phyloP scores from a whole-genome alignment of 2,888 invertebrate species.

The Calameuta filiformis region DNA sequence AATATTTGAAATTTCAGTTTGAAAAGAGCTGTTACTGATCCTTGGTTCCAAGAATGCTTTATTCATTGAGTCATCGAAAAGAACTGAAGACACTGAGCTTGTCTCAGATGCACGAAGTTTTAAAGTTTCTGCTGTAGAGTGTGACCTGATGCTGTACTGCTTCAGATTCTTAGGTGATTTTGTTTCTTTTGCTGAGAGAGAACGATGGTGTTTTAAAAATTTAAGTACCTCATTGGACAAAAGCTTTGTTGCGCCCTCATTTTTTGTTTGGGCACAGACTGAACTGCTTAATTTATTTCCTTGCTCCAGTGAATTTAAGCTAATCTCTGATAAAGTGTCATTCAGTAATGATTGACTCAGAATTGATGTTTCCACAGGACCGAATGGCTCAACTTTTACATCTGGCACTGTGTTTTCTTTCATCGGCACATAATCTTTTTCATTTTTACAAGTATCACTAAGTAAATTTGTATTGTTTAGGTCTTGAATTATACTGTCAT shows the following conservation, averaged over 20 bases:
- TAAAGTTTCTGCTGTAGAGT: slow-evolving; percentile 28
- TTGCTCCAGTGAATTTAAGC: background rate
- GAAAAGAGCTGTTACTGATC: slow-evolving; percentile 34
- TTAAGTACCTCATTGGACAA: background rate
- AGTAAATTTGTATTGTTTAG: slow-evolving; percentile 25
- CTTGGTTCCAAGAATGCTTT: slow-evolving; percentile 38
- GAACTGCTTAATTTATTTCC: background rate
- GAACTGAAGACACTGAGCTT: slow-evolving; percentile 18
- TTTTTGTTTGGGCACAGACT: background rate
- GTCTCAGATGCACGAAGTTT: slow-evolving; percentile 1
- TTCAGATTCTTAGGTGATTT: slow-evolving; percentile 24
- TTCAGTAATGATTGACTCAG: slow-evolving; percentile 56
- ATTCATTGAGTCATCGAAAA: slow-evolving; percentile 42
- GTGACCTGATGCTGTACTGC: slow-evolving; percentile 25
- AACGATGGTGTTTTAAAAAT: background rate
- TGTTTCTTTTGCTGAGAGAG: slow-evolving; percentile 23
- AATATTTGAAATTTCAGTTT: slow-evolving; percentile 45
- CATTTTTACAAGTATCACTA: slow-evolving; percentile 10
- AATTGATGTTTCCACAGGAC: slow-evolving; percentile 38
- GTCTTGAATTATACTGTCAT: slow-evolving; percentile 21
- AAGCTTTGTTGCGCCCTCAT: background rate
- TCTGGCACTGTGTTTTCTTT: slow-evolving; percentile 3
- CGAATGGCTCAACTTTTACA: slow-evolving; percentile 13
- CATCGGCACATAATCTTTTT: slow-evolving; percentile 1
- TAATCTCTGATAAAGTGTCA: slow-evolving; percentile 40